A percentile compares a stretch with the other conserved stretches of the same genome.
Evolutionary conservation across 2,797 vertebrate species (phyloP).

Genomic region (Arrhamphus sclerolepis): DNA sequence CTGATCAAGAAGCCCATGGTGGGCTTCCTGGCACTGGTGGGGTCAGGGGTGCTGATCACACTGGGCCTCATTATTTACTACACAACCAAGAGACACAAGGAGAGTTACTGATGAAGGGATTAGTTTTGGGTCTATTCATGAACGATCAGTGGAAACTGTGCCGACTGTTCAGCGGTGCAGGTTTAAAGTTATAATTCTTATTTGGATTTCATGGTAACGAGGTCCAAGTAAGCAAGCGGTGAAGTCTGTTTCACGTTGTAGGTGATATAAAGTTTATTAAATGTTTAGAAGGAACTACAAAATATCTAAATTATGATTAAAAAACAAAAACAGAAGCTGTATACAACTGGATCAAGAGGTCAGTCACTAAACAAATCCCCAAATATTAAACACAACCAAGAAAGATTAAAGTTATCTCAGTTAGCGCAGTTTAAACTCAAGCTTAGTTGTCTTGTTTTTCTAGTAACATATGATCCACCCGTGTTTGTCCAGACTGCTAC

Average conservation of each 20-base stretch:
- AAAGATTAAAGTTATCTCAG: too few species aligned
- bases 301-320: too few species aligned
- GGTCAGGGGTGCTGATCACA: conserved; percentile 84
- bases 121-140: not conserved
- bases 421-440: too few species aligned
- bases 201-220: too few species aligned
- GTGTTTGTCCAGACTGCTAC: too few species aligned
- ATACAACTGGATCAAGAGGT: not conserved
- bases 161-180: conserved; percentile 1
- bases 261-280: not conserved
- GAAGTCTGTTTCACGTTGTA: conserved; percentile 4
- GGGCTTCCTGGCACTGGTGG: conserved; percentile 87
- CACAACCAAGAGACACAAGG: conserved; percentile 81
- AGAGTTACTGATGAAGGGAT: conserved; percentile 32
- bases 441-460: too few species aligned
- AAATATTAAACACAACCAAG: too few species aligned
- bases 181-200: not conserved
- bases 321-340: too few species aligned
- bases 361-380: not conserved
- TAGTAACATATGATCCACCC: too few species aligned
- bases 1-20: conserved; percentile 83
- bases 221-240: not conserved
- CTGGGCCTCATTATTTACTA: conserved; percentile 89
- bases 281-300: too few species aligned
- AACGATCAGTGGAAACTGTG: not conserved